Base-by-base conservation (phyloP, 2,797 vertebrate genomes). In the Rhyacichthys aspro region DNA sequence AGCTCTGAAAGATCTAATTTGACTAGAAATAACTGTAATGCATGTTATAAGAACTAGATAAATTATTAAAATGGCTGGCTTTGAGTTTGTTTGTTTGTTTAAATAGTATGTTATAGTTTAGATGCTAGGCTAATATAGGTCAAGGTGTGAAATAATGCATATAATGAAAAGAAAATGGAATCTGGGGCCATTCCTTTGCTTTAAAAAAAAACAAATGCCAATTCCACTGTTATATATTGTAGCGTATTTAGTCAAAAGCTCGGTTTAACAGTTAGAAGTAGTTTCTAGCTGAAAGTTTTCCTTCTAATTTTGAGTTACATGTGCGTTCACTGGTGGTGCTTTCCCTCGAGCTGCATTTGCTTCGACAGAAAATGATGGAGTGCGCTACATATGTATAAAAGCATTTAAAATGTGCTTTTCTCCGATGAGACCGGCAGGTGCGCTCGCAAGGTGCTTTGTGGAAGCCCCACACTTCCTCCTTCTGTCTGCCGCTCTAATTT, bases 401-500 rank as follows among this genome's bases (percentile, higher is more conserved):
- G 38, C 7, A 39, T 74, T 78, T 77, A 55, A 54, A 79, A 81
- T 74, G 70, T 63, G 45, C 68, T 79, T 76, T 75, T 70, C 83
- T 85, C 78, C 16, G 56, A 76, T 43, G 82, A 82, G 83, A 75
- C 67, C 62, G 78, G 78, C 87, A 91, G 90, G 90, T 91, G 89
- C 7, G 56, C 55, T 8, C 70, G 81, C 81, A 85, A 91, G 89
- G 85, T 89, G 89, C 84, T 89, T 68, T 72, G 78, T 70, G 76
- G 85, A 84, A 74, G 79, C 49, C 55, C 58, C 59, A 75, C 81
- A 72, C 72, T 89, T 89, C 83, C 83, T 88, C 86, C 89, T 87
- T 89, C 88, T 91, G 90, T 89, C 88, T 89, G 64, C 65, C 43
- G 77, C 78, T 76, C 81, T 92, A 90, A 93, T 92, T 91, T 85